Evolutionary conservation across 1,140 invertebrate species (phyloP).

Genomic region (Polypedilum pembai): DNA sequence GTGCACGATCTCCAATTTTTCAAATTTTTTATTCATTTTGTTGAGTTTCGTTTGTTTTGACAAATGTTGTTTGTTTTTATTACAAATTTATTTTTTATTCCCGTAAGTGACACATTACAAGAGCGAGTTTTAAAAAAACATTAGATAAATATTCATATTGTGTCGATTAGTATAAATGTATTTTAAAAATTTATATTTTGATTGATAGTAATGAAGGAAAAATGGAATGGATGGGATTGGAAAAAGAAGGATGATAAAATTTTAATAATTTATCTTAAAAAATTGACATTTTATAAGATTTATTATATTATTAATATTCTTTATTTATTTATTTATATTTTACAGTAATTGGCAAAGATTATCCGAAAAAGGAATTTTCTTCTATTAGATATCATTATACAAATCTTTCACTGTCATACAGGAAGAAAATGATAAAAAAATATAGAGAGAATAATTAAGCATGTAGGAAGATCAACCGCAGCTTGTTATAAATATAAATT

Average conservation of each 20-base stretch:
- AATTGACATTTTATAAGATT: neutral
- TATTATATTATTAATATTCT: neutral
- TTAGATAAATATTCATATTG: neutral
- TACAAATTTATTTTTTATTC: no score
- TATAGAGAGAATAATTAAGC: no score
- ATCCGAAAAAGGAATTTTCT: no score
- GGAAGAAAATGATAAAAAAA: no score
- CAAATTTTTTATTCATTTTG: neutral
- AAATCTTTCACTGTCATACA: no score
- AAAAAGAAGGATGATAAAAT: neutral
- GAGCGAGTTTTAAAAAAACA: neutral
- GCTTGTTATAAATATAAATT: no score
- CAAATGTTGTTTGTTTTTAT: neutral
- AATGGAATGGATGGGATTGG: neutral
- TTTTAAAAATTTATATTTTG: neutral
- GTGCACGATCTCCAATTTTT: slow-evolving; percentile 26
- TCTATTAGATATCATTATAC: no score
- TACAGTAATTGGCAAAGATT: neutral
- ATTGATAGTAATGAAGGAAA: neutral
- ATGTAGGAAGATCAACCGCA: no score
- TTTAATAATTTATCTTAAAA: neutral
- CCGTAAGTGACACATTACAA: neutral
- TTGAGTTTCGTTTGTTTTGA: neutral
- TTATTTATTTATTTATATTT: neutral
- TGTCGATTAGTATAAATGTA: neutral